Evolutionary conservation across 2,797 vertebrate genomes (phyloP), one percentile per base, ranked within the genome.

Genomic region (Sphenodon punctatus): DNA sequence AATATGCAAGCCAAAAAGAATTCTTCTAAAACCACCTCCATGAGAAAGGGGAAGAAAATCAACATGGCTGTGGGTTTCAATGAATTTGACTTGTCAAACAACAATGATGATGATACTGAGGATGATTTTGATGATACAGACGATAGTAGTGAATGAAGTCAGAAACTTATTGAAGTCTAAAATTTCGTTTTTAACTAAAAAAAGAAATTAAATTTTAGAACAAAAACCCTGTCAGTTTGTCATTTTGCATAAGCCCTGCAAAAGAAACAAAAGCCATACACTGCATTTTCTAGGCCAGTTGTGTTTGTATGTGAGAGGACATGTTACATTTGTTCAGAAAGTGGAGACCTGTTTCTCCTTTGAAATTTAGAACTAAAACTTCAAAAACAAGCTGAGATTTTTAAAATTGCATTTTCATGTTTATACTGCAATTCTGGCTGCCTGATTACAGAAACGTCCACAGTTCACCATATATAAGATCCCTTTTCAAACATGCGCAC

Each of bases 1-100:
- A 99, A 98, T 97, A 98, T 99, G 98, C 96, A 97, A 93, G 93
- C 98, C 84, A 99, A 98, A 96, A 97, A 98, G 97, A 99, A 99
- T 97, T 98, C 98, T 94, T 97, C 97, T 93, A 98, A 98, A 97
- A 98, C 97, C 96, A 97, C 97, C 93, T 98, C 97, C 75, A 96
- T 98, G 95, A 97, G 98, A 90, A 97, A 97, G 79, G 98, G 98
- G 85, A 97, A 97, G 96, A 99, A 98, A 95, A 96, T 99, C 95
- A 97, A 98, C 96, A 97, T 99, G 98, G 97, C 98, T 22, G 92
- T 97, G 94, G 96, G 95, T 96, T 97, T 98, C 97, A 97, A 97
- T 95, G 97, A 98, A 93, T 97, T 98, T 86, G 97, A 97, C 93
- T 98, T 98, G 97, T 98, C 98, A 75, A 97, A 97, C 85, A 96